phyloP scores from a whole-genome alignment of 2,888 invertebrate species.

The Myopa tessellatipennis region DNA sequence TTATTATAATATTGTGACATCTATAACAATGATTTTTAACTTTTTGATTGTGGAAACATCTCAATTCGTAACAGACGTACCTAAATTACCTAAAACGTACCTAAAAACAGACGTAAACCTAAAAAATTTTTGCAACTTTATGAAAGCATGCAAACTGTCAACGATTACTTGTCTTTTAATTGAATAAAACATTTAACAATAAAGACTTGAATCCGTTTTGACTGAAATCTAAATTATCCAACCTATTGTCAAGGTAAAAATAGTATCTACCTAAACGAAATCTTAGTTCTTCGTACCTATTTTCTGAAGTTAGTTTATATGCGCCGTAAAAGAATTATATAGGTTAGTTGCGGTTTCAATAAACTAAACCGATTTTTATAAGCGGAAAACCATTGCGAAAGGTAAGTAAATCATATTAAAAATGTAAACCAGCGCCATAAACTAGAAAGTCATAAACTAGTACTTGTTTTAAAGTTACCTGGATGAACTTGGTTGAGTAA shows the following conservation, averaged over 20 bases:
- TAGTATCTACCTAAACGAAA: not conserved
- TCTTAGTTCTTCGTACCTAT: not conserved
- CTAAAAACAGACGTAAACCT: too few relatives aligned
- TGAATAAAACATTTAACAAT: too few relatives aligned
- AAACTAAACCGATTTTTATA: slow-evolving; percentile 9
- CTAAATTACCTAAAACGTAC: too few relatives aligned
- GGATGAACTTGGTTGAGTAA: slow-evolving; percentile 5
- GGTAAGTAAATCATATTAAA: slow-evolving; percentile 48
- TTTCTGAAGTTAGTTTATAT: slow-evolving; percentile 4
- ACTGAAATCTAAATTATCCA: not conserved
- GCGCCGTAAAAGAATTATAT: slow-evolving; percentile 12
- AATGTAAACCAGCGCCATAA: slow-evolving; percentile 57
- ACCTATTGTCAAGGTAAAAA: not conserved
- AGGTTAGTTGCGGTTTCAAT: slow-evolving; percentile 24
- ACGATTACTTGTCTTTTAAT: not conserved
- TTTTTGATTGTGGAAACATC: too few relatives aligned
- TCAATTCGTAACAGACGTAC: too few relatives aligned
- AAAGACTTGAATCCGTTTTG: too few relatives aligned
- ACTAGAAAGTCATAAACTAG: slow-evolving; percentile 32
- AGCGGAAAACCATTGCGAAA: not conserved
- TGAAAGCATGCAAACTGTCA: too few relatives aligned
- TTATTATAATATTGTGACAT: too few relatives aligned
- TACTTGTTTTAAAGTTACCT: slow-evolving; percentile 43
- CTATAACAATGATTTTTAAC: too few relatives aligned
- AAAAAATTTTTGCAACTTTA: too few relatives aligned